Evolutionary conservation across 1,140 invertebrate species (phyloP).

Genomic region (Heliconius congener): DNA sequence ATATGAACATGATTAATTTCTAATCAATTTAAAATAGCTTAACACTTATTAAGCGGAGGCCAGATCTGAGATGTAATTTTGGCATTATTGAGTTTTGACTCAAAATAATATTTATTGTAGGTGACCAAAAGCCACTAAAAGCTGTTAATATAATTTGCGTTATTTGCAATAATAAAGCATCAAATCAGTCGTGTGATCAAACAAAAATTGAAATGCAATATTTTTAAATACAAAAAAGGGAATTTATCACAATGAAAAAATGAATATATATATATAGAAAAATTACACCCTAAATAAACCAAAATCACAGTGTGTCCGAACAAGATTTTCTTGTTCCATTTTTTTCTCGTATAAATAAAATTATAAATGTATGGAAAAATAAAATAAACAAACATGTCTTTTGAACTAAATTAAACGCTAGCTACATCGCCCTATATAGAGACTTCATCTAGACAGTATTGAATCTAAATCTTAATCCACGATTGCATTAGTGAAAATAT

Average conservation of each 20-base stretch:
- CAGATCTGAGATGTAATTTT: constrained; percentile 34
- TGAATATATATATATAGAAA: constrained; percentile 61
- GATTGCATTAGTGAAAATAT: constrained; percentile 78
- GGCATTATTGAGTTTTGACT: constrained; percentile 34
- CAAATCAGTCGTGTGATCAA: constrained; percentile 65
- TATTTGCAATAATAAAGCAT: constrained; percentile 54
- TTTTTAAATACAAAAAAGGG: constrained; percentile 62
- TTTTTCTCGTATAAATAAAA: constrained; percentile 71
- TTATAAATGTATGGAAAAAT: constrained; percentile 66
- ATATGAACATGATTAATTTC: constrained; percentile 15
- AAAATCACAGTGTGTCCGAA: constrained; percentile 77
- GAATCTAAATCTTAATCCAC: constrained; percentile 71
- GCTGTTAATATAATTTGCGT: constrained; percentile 43
- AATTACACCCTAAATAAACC: constrained; percentile 77
- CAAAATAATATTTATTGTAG: constrained; percentile 18
- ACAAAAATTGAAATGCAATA: constrained; percentile 59
- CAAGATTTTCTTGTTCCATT: constrained; percentile 68
- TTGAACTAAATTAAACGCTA: constrained; percentile 72
- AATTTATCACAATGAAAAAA: constrained; percentile 63
- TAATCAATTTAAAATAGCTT: constrained; percentile 39
- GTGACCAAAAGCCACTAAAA: constrained; percentile 33
- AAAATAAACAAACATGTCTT: constrained; percentile 63
- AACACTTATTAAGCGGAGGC: constrained; percentile 42
- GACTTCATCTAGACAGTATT: constrained; percentile 55
- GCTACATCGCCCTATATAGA: constrained; percentile 63